phyloP scores from a whole-genome alignment of 1,140 invertebrate genomes.

The Drosophila nannoptera region DNA sequence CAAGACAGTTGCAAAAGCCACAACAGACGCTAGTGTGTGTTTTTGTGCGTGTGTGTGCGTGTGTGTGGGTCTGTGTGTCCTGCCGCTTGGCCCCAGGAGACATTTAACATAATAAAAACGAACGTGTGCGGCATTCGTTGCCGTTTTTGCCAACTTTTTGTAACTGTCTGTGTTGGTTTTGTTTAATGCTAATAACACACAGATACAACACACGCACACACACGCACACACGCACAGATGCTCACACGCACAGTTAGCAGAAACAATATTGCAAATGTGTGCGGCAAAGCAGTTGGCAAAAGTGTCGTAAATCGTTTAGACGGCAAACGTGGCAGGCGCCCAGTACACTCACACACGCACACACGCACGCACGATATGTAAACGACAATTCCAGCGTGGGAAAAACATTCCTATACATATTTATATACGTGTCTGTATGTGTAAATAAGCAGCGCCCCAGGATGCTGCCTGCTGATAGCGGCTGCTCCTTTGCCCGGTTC shows the following conservation, averaged over 20 bases:
- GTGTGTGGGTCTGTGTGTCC: conserved; percentile 26
- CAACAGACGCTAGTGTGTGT: conserved; percentile 35
- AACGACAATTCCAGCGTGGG: conserved; percentile 69
- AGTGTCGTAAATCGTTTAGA: conserved; percentile 77
- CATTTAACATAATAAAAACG: conserved; percentile 77
- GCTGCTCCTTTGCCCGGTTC: conserved; percentile 36
- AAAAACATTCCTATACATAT: conserved; percentile 47
- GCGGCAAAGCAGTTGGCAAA: conserved; percentile 71
- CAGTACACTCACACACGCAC: conserved; percentile 35
- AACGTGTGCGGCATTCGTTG: conserved; percentile 73
- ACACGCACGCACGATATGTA: conserved; percentile 59
- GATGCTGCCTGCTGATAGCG: conserved; percentile 41
- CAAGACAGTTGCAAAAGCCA: conserved; percentile 38
- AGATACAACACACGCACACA: conserved; percentile 27
- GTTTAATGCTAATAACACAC: conserved; percentile 70
- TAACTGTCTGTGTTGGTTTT: conserved; percentile 51
- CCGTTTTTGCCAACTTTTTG: conserved; percentile 56
- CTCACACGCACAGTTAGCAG: conserved; percentile 29
- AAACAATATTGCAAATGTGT: conserved; percentile 73
- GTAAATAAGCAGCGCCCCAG: conserved; percentile 31
- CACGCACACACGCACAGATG: conserved; percentile 13
- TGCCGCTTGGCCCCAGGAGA: conserved; percentile 62
- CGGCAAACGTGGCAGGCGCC: conserved; percentile 63
- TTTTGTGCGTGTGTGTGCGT: conserved; percentile 3
- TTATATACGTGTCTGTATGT: conserved; percentile 10